Conservation (phyloP, 2,797 vertebrate genomes). For the Sebastes alutus region DNA sequence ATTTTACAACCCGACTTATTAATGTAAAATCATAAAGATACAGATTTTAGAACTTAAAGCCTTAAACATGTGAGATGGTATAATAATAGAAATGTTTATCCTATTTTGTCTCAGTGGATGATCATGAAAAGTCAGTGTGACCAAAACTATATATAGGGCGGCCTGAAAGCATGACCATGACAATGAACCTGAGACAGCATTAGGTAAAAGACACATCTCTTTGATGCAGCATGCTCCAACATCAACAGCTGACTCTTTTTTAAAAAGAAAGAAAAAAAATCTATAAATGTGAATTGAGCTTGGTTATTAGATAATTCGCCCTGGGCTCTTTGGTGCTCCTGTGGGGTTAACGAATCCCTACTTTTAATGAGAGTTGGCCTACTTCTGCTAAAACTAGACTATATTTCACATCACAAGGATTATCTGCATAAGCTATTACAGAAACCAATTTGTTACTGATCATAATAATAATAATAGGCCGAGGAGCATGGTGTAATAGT, state of each 20-base stretch:
- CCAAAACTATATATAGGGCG: neutral
- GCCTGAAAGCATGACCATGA: conserved; percentile 19
- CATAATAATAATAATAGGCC: conserved; percentile 39
- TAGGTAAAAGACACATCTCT: neutral
- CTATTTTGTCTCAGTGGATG: neutral
- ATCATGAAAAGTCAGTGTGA: neutral
- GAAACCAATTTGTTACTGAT: conserved; percentile 39
- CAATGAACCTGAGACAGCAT: conserved; percentile 30
- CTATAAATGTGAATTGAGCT: conserved; percentile 14
- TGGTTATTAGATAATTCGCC: conserved; percentile 32
- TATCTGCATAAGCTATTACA: conserved; percentile 26
- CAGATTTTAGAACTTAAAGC: neutral
- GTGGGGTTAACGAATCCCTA: conserved; percentile 34
- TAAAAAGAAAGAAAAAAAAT: neutral
- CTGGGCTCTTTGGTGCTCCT: conserved; percentile 24
- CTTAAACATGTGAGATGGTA: neutral
- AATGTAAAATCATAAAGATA: neutral
- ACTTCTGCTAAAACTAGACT: conserved; percentile 67
- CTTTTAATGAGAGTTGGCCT: conserved; percentile 78
- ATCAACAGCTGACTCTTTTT: conserved; percentile 26
- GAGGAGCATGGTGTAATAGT: conserved; percentile 4
- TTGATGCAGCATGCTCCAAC: conserved; percentile 4
- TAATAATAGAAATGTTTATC: neutral
- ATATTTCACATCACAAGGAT: conserved; percentile 43
- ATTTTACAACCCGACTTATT: neutral